Conservation (phyloP, 1,140 invertebrate species). For the Lepidostoma basale region DNA sequence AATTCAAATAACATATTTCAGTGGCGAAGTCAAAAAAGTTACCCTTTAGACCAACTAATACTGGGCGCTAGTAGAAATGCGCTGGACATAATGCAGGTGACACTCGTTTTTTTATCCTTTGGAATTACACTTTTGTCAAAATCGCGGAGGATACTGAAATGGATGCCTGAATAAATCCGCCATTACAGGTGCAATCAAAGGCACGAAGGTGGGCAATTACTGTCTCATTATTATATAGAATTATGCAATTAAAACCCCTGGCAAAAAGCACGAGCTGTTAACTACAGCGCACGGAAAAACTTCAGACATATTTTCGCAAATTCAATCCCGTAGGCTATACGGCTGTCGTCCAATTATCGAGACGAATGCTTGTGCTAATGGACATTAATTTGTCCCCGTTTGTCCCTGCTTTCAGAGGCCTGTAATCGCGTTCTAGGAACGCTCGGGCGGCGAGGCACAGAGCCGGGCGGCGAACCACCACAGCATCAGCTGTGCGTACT, state of each 20-base stretch:
- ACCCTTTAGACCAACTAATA: no score
- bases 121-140: no score
- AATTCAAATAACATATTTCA: no score
- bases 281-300: constrained; percentile 11
- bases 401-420: constrained; percentile 34
- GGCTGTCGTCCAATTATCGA: constrained; percentile 37
- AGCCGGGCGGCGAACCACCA: constrained; percentile 24
- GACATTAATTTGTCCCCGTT: constrained; percentile 45
- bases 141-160: no score
- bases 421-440: constrained; percentile 43
- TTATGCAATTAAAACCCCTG: constrained; percentile 24
- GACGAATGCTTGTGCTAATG: constrained; percentile 28
- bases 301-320: constrained; percentile 38
- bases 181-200: constrained; percentile 21
- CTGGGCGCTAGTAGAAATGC: no score
- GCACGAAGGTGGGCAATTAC: constrained; percentile 27
- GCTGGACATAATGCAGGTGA: no score
- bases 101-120: no score
- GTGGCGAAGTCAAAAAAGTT: no score
- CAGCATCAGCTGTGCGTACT: no score
- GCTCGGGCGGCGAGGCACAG: constrained; percentile 17
- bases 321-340: constrained; percentile 42
- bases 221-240: constrained; percentile 26
- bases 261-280: constrained; percentile 7
- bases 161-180: no score